Base-by-base conservation (phyloP, 2,888 invertebrate genomes). In the Drosophila imparisetae region DNA sequence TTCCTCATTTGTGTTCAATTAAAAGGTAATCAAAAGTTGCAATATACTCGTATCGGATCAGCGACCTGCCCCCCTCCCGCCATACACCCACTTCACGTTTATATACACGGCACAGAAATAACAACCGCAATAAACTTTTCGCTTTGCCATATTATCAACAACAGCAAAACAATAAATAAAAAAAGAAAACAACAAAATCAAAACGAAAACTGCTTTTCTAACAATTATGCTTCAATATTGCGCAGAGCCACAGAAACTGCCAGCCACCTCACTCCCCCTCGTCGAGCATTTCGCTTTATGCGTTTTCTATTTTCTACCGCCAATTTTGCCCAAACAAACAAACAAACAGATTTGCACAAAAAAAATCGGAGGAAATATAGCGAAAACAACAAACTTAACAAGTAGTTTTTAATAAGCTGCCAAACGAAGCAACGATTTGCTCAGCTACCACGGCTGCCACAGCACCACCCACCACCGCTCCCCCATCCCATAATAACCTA, bases 11-110 rank as follows among this genome's bases (percentile, higher is more conserved):
- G 74, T 73, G 89, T 81, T 67, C 87, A 89, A 86, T 85, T 89
- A 89, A 84, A 89, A 84, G 77, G 80, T 77, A 86, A 85, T 85
- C 87, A 81, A 79, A 81, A 72, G 67, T 77, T 75, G 60, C 66
- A 79, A 84, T 18, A 38, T 27, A 54, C 54, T 36, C 54, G 38
- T 55, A 79, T 64, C 66, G 54, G 55, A 79, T 72, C 66, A 54
- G 54, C 53, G 58, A 61, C 38, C 62, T n/a, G 52, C 36, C 24
- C 40, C 40, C 11, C 48, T n/a, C 42, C 21, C 32, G 21, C 21
- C 5, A 8, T 24, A 24, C 60, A 4, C 11, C 29, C 52, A n/a
- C 6, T 45, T 15, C 64, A 27, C 32, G 29, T 30, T 24, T 40
- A 36, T 40, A 2, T 34, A 57, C 24, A 42, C 18, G 34, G 38